These are phyloP conservation scores for Exaiptasia diaphana DNA, from an alignment of 64 coral and sea anemone species.

Conservation along the genomic window DNA sequence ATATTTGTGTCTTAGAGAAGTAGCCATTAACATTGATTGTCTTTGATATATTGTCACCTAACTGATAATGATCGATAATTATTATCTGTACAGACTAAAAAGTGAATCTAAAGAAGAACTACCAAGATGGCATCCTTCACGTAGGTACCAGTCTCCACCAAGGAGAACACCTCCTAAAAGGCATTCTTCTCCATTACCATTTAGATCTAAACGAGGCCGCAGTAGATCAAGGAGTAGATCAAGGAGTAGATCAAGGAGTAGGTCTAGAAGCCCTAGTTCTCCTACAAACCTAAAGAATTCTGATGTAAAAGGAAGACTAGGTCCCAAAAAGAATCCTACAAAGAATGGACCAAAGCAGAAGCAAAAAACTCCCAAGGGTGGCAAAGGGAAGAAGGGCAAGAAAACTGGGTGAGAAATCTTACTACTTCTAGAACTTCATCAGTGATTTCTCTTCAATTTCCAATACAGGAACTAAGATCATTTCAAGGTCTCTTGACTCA, in stretches of 20 bases:
- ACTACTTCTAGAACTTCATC: too few relatives aligned
- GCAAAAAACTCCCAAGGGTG: constrained; percentile 25
- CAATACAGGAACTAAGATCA: too few relatives aligned
- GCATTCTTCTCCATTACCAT: not conserved
- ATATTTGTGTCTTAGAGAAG: not conserved
- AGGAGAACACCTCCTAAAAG: constrained; percentile 20
- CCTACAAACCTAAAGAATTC: constrained; percentile 37
- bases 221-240: too few relatives aligned
- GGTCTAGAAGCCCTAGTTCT: constrained; percentile 60
- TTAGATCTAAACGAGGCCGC: not conserved
- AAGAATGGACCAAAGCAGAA: constrained; percentile 24
- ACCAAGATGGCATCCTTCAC: constrained; percentile 77
- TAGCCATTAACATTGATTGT: too few relatives aligned
- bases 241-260: not conserved
- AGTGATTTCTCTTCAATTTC: too few relatives aligned
- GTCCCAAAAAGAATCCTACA: constrained; percentile 38
- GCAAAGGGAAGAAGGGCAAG: constrained; percentile 25
- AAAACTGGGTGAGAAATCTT: not conserved
- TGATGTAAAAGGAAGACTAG: constrained; percentile 42
- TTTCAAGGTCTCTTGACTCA: too few relatives aligned
- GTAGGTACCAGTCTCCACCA: constrained; percentile 50
- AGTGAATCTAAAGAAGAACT: too few relatives aligned
- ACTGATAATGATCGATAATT: too few relatives aligned
- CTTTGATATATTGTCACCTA: too few relatives aligned
- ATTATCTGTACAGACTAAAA: too few relatives aligned